phyloP scores from a whole-genome alignment of 2,888 invertebrate genomes.

The Drosophila crucigera region DNA sequence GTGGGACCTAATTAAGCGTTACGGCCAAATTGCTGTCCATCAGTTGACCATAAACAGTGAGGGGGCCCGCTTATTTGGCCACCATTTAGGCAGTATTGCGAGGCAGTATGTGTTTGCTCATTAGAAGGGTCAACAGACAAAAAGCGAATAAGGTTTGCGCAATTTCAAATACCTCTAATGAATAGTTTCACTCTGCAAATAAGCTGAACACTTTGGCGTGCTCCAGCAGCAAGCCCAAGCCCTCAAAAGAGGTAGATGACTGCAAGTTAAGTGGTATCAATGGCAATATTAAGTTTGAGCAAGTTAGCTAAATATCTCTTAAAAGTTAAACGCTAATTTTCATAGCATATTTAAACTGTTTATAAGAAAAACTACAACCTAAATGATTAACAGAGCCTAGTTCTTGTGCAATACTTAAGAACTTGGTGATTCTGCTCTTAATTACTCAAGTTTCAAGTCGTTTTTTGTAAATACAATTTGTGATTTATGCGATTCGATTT shows the following conservation, averaged over 20 bases:
- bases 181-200: constrained; percentile 20
- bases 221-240: not conserved
- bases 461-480: not conserved
- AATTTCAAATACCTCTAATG: not conserved
- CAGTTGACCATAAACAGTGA: constrained; percentile 16
- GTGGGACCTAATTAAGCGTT: constrained; percentile 61
- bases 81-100: constrained; percentile 46
- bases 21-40: constrained; percentile 24
- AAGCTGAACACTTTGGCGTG: not conserved
- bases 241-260: not conserved
- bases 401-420: not conserved
- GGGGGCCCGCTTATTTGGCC: constrained; percentile 44
- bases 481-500: not conserved
- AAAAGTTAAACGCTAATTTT: no score
- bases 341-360: no score
- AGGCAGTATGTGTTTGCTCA: constrained; percentile 53
- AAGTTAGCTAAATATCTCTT: no score
- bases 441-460: not conserved
- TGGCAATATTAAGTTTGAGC: no score
- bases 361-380: not conserved
- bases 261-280: not conserved
- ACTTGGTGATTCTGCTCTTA: not conserved
- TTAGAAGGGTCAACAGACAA: constrained; percentile 60
- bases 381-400: not conserved
- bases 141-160: constrained; percentile 4